Percentiles rank a stretch among this genome's conserved stretches.
Evolutionary conservation across 2,888 invertebrate genomes (phyloP).

Genomic region (Chironomus tentans): DNA sequence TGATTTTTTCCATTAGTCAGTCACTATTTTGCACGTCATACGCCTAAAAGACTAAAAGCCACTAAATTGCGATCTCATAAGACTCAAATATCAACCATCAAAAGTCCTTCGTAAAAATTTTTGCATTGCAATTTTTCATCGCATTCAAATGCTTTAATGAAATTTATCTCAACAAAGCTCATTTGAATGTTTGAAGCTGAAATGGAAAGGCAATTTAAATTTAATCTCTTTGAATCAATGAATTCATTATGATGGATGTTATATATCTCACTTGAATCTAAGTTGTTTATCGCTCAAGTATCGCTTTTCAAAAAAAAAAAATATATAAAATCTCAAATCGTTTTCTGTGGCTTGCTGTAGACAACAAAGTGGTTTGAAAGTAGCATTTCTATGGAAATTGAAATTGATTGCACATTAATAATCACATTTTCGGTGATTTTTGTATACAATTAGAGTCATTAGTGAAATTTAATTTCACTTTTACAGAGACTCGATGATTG

Average conservation of each 20-base stretch:
- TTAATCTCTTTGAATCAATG: not conserved
- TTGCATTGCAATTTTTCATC: too few relatives aligned
- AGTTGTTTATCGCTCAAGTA: not conserved
- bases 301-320: not conserved
- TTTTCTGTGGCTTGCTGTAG: not conserved
- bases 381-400: not conserved
- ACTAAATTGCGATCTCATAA: too few relatives aligned
- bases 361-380: not conserved
- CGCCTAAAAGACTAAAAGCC: too few relatives aligned
- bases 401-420: not conserved
- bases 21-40: too few relatives aligned
- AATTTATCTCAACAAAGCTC: not conserved
- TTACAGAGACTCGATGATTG: not conserved
- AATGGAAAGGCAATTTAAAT: not conserved
- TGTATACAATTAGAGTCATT: not conserved
- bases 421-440: not conserved
- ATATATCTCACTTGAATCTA: not conserved
- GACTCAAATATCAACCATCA: too few relatives aligned
- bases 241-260: not conserved
- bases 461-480: not conserved
- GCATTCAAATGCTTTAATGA: not conserved
- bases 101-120: too few relatives aligned
- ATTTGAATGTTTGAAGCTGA: not conserved
- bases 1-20: too few relatives aligned
- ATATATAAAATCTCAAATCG: not conserved